These are phyloP conservation scores for Malurus alboscapulatus DNA, from an alignment of 2,113 vertebrate genomes.

Conservation along the genomic window DNA sequence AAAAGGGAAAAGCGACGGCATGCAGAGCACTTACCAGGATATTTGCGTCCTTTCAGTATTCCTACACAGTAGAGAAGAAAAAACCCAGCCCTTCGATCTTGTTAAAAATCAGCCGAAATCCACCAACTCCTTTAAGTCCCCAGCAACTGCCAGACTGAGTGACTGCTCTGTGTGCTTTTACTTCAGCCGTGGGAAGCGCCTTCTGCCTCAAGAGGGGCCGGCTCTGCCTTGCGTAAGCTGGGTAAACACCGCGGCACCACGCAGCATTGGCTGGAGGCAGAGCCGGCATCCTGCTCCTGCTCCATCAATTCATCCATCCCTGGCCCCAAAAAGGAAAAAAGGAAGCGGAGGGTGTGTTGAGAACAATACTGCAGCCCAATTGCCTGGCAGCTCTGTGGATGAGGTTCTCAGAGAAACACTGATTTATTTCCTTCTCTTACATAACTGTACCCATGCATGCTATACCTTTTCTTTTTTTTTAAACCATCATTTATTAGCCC, in stretches of 20 bases:
- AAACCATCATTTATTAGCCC: constrained; percentile 26
- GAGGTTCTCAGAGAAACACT: constrained; percentile 34
- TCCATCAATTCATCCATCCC: constrained; percentile 51
- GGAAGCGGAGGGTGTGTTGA: constrained; percentile 63
- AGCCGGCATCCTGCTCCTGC: constrained; percentile 39
- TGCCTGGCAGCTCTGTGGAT: constrained; percentile 5
- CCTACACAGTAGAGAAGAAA: background rate
- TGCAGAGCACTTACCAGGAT: constrained; percentile 42
- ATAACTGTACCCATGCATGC: constrained; percentile 55
- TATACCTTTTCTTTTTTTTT: background rate
- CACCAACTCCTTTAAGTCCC: constrained; percentile 43
- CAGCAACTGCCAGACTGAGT: constrained; percentile 34
- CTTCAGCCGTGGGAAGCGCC: constrained; percentile 53
- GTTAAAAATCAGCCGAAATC: constrained; percentile 15
- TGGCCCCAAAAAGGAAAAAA: constrained; percentile 69
- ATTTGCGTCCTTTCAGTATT: background rate
- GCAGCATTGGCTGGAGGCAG: constrained; percentile 47
- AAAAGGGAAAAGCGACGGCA: background rate
- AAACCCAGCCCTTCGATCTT: background rate
- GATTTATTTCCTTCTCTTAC: constrained; percentile 67
- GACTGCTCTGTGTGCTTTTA: constrained; percentile 56
- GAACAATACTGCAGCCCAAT: constrained; percentile 45
- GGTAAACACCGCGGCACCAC: constrained; percentile 55
- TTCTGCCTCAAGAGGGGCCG: constrained; percentile 56
- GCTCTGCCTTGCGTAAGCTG: constrained; percentile 60